Base-by-base conservation (phyloP, 2,888 invertebrate genomes). In the Thymelicus lineola region DNA sequence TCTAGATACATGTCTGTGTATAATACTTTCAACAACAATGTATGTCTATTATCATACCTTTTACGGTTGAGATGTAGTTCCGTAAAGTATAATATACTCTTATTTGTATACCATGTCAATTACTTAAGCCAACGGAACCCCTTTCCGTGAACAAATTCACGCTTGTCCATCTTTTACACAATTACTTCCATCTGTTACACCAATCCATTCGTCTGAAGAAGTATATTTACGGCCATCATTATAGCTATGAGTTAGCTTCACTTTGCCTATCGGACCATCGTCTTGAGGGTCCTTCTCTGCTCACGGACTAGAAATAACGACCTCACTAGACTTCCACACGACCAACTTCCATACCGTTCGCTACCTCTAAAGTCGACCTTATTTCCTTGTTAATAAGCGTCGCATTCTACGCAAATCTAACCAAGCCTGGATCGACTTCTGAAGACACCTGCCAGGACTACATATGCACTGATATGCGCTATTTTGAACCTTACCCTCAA, bases 281-380 rank as follows among this genome's bases (percentile, higher is more conserved):
- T 38, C 55, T 57, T 10, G 48, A 70, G 70, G 35, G 60, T 60
- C 64, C 64, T 65, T 64, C 70, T 59, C 57, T 60, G 70, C 58
- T 69, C 69, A 69, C 69, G 48, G 64, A 65, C 72, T 73, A 74
- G 75, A 72, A 75, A 73, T 75, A 77, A 77, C 76, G 76, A 77
- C 67, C 74, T 61, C 67, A 60, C 46, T 58, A 48, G 69, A 70
- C 64, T 64, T 53, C 17, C 53, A 53, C 53, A 38, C 15, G 45
- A 45, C 42, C 45, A 28, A 42, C 17, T 20, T n/a, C 7, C 28
- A 6, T 17, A 14, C 53, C 53, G 9, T n/a, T 38, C 1, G 10
- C 2, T 17, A 7, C 35, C 1, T n/a, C 46, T 28, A 70, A 55
- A 60, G 7, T 38, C 38, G 46, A 60, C 65, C 46, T 46, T 70